Conservation (phyloP, 2,113 vertebrate genomes). For the Heteronetta atricapilla region DNA sequence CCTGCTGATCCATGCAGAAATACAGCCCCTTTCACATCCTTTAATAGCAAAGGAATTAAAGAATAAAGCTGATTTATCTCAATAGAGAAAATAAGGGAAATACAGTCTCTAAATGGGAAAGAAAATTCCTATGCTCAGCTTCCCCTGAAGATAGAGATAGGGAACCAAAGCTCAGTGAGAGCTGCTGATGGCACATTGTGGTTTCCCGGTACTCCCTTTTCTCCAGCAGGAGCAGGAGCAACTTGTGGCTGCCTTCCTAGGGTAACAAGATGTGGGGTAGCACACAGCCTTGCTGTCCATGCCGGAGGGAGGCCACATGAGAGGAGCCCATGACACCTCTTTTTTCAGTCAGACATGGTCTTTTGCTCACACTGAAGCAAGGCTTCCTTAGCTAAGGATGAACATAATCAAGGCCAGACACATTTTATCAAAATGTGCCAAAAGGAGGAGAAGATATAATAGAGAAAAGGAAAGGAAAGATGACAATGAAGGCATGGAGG, state of each 20-base stretch:
- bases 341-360: background rate
- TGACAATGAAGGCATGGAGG: background rate
- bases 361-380: background rate
- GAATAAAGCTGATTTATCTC: slow-evolving; percentile 20
- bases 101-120: background rate
- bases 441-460: background rate
- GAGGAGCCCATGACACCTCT: background rate
- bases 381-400: background rate
- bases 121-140: background rate
- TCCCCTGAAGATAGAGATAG: background rate
- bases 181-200: background rate
- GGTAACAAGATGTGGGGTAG: background rate
- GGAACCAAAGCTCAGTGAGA: background rate
- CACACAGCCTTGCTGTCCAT: background rate
- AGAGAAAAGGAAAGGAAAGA: background rate
- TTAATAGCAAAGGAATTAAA: slow-evolving; percentile 7
- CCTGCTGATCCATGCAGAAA: background rate
- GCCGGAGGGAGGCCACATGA: background rate
- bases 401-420: background rate
- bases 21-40: background rate
- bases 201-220: background rate
- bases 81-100: background rate
- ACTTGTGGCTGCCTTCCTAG: background rate
- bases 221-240: background rate
- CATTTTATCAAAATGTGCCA: background rate